Percentiles rank a stretch among this genome's conserved stretches.
Conservation (phyloP, 2,888 invertebrate genomes). For the Tachina fera region DNA sequence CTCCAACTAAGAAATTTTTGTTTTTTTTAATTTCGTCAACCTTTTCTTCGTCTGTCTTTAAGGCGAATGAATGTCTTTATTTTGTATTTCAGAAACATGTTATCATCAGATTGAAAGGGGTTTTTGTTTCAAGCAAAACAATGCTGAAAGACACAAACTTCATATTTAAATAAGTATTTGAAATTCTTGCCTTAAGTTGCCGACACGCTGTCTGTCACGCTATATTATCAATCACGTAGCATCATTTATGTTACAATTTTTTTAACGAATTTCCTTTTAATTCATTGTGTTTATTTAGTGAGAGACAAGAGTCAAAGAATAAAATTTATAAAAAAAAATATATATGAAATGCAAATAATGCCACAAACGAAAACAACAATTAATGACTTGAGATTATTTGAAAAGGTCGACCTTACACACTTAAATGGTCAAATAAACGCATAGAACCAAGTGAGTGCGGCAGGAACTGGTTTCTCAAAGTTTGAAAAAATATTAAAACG, state of each 20-base stretch:
- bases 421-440: slow-evolving; percentile 16
- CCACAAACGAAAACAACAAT: slow-evolving; percentile 9
- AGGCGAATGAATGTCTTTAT: slow-evolving; percentile 26
- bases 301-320: slow-evolving; percentile 32
- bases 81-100: slow-evolving; percentile 51
- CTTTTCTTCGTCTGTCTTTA: slow-evolving; percentile 1
- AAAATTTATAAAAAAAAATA: neutral
- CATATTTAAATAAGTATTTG: slow-evolving; percentile 34
- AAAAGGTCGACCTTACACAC: slow-evolving; percentile 37
- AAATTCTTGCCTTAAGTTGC: slow-evolving; percentile 66
- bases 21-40: slow-evolving; percentile 19
- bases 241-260: slow-evolving; percentile 72
- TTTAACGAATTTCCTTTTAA: slow-evolving; percentile 60
- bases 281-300: slow-evolving; percentile 42
- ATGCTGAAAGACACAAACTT: slow-evolving; percentile 12
- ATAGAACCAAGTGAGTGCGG: neutral
- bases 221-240: slow-evolving; percentile 78
- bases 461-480: slow-evolving; percentile 13
- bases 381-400: slow-evolving; percentile 43
- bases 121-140: slow-evolving; percentile 19
- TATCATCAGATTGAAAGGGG: slow-evolving; percentile 59
- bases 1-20: neutral
- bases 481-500: neutral
- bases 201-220: slow-evolving; percentile 74
- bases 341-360: slow-evolving; percentile 17